Percentiles rank a stretch among this genome's conserved stretches.
Evolutionary conservation across 2,888 invertebrate genomes (phyloP).

Genomic region (Drosophila falleni): DNA sequence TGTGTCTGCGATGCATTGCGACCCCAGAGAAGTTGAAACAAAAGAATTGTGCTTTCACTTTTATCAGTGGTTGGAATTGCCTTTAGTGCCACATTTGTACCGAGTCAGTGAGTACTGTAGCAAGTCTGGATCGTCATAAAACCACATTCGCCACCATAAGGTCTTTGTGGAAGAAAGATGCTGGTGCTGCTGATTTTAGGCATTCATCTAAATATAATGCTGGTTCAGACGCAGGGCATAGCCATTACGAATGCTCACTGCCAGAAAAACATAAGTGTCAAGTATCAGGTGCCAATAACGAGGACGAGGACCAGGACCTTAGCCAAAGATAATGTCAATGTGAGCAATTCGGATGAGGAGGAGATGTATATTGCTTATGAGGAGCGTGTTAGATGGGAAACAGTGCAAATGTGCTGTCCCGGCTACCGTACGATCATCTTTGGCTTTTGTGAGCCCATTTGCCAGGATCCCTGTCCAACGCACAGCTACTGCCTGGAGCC

Average conservation of each 20-base stretch:
- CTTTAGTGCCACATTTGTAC: conserved; percentile 46
- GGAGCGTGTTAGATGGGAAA: conserved; percentile 79
- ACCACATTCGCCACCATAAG: conserved; percentile 3
- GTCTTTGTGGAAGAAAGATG: conserved; percentile 40
- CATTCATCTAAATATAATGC: conserved; percentile 10
- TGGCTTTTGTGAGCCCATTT: conserved; percentile 84
- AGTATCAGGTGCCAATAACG: conserved; percentile 80
- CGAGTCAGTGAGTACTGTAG: conserved; percentile 14
- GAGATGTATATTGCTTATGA: conserved; percentile 73
- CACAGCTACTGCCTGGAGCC: conserved; percentile 78
- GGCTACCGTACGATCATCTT: conserved; percentile 79
- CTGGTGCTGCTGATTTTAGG: conserved; percentile 27
- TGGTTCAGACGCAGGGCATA: conserved; percentile 43
- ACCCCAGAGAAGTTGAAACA: conserved; percentile 31
- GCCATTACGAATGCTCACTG: conserved; percentile 79
- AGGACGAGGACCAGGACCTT: conserved; percentile 47
- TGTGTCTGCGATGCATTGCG: conserved; percentile 21
- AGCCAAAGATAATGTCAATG: conserved; percentile 33
- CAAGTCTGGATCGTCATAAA: conserved; percentile 2
- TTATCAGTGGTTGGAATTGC: conserved; percentile 45
- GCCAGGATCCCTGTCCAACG: conserved; percentile 82
- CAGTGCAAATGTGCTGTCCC: conserved; percentile 74
- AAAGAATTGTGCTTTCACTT: conserved; percentile 56
- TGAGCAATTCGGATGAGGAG: conserved; percentile 34
- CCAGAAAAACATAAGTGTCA: conserved; percentile 80